Evolutionary conservation across 2,888 invertebrate species (phyloP).

Genomic region (Pseudoips prasinana): DNA sequence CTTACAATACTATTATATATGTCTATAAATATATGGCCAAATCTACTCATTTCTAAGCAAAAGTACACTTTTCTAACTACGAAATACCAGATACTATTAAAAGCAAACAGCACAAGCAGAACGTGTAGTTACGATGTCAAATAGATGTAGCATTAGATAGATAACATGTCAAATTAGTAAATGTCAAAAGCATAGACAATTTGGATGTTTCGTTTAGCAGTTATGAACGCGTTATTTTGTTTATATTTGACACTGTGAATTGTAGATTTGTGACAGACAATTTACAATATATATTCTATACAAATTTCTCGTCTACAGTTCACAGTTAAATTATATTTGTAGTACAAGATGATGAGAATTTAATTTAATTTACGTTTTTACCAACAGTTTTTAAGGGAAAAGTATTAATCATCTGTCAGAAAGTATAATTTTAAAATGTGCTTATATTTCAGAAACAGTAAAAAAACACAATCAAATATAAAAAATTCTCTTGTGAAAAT

Average conservation of each 20-base stretch:
- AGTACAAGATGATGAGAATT: conserved; percentile 14
- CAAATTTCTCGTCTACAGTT: conserved; percentile 3
- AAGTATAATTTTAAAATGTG: no score
- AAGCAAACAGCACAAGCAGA: conserved; percentile 46
- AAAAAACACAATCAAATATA: no score
- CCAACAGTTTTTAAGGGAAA: no score
- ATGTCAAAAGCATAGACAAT: conserved; percentile 15
- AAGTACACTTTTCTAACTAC: no score
- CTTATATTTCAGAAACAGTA: no score
- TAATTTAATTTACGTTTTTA: neutral
- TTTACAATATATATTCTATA: neutral
- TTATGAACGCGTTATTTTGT: conserved; percentile 6
- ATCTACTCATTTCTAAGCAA: no score
- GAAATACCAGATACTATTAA: conserved; percentile 26
- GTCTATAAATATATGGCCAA: conserved; percentile 14
- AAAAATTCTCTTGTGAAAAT: no score
- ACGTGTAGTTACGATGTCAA: conserved; percentile 13
- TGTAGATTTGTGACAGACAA: neutral
- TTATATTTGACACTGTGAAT: conserved; percentile 3
- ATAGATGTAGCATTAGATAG: conserved; percentile 1
- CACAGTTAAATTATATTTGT: conserved; percentile 10
- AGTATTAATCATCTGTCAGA: no score
- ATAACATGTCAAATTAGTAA: conserved; percentile 7
- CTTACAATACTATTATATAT: conserved; percentile 9
- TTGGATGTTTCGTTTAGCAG: conserved; percentile 4